Base-by-base conservation (phyloP, 92 coral and sea anemone genomes). In the Zoanthus gigantus region DNA sequence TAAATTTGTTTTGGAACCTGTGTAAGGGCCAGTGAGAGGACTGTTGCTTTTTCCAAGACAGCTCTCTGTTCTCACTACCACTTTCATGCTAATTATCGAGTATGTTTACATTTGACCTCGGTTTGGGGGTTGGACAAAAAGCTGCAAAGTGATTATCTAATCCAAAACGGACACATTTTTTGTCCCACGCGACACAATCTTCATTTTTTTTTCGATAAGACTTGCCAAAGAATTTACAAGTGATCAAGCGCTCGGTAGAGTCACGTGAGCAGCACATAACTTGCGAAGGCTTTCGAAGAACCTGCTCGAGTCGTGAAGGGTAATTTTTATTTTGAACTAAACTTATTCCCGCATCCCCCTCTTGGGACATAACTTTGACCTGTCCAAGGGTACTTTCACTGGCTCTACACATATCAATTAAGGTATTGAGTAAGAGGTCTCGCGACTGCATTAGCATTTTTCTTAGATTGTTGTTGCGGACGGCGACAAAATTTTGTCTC, bases 131-230 rank as follows among this genome's bases (percentile, higher is more conserved):
- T 31, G 83, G 17, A 15, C 61, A 74, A 58, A 73, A 73, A 42
- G 78, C 90, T 66, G 92, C 83, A 54, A 92, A 89, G 84, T 92
- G 91, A 77, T 86, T 92, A 29, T 71, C 56, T 29, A 79, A 79
- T 23, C 89, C 61, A 0, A 13, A 56, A 56, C 61, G 10, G 14
- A 3, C 12, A 56, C 61, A 56, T 56, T 56, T 56, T 17, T 3
- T 56, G 61, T 17, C 61, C 61, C 2, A 2, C 12, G 10, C n/a
- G n/a, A n/a, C n/a, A n/a, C n/a, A n/a, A n/a, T n/a, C n/a, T n/a
- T n/a, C n/a, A n/a, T n/a, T n/a, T 52, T 77, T 90, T 79, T 37
- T 63, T 18, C 45, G 74, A 87, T 3, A 17, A 17, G 14, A 56
- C 61, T 56, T 56, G 61, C 9, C 61, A 56, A 13, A 56, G 61